Conservation (phyloP, 2,113 vertebrate species). For the Coptodon rendalli region DNA sequence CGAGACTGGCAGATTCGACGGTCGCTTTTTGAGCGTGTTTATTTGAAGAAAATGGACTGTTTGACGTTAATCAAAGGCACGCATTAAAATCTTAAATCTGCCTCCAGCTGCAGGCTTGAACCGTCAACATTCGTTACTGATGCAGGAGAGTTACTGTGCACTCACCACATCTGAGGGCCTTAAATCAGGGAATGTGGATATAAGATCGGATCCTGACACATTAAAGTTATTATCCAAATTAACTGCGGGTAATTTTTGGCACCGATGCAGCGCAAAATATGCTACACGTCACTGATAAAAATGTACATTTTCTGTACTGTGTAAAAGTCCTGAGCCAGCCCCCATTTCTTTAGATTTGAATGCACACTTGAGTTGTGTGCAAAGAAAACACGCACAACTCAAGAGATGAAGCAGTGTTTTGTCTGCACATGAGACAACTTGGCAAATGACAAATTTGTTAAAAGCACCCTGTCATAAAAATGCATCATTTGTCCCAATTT, state of each 20-base stretch:
- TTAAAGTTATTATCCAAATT: neutral
- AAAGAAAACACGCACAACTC: neutral
- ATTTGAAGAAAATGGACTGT: neutral
- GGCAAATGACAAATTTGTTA: neutral
- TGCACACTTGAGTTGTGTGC: neutral
- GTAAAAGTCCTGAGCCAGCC: neutral
- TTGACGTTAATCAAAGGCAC: neutral
- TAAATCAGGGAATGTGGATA: neutral
- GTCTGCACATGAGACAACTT: neutral
- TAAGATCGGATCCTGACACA: neutral
- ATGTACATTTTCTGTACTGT: neutral
- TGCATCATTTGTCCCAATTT: neutral
- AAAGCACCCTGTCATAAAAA: neutral
- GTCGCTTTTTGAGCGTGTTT: neutral
- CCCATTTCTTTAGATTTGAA: neutral
- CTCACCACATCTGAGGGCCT: neutral
- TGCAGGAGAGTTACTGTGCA: neutral
- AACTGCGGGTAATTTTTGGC: neutral
- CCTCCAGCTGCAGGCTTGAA: neutral
- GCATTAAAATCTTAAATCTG: neutral
- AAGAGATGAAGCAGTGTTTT: neutral
- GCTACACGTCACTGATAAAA: neutral
- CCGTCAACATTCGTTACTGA: neutral
- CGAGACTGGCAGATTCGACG: neutral
- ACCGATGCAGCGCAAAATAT: neutral